These are phyloP conservation scores for Palloptera scutellata DNA, from an alignment of 2,888 invertebrate genomes.

Conservation along the genomic window DNA sequence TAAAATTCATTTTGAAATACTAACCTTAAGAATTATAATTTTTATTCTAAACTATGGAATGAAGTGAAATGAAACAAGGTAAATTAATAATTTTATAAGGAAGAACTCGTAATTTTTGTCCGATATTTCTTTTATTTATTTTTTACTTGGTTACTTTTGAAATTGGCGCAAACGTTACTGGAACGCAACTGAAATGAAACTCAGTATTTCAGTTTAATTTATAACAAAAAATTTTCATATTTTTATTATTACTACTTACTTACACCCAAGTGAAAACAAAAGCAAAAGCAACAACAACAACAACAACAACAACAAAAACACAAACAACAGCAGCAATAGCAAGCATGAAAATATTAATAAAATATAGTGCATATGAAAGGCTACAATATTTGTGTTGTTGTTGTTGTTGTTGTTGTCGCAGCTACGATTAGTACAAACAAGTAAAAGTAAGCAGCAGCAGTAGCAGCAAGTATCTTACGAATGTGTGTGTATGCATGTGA, in stretches of 20 bases:
- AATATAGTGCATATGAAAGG: too few relatives aligned
- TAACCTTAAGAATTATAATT: not conserved
- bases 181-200: constrained; percentile 61
- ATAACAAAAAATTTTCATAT: constrained; percentile 52
- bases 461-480: too few relatives aligned
- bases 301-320: constrained; percentile 32
- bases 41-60: constrained; percentile 1
- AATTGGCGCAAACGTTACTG: constrained; percentile 59
- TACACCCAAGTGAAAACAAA: constrained; percentile 16
- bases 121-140: not conserved
- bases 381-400: too few relatives aligned
- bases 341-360: too few relatives aligned
- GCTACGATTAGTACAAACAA: too few relatives aligned
- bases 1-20: not conserved
- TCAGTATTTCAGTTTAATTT: constrained; percentile 59
- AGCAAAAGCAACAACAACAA: constrained; percentile 36
- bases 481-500: too few relatives aligned
- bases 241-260: constrained; percentile 1
- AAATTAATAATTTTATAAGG: too few relatives aligned
- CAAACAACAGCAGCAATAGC: too few relatives aligned
- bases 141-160: constrained; percentile 33
- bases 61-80: constrained; percentile 1
- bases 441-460: too few relatives aligned
- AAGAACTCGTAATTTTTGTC: constrained; percentile 1
- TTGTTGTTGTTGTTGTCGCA: too few relatives aligned